Evolutionary conservation across 1,140 invertebrate species (phyloP), one percentile per base, ranked within the genome.

Genomic region (Eurosta solidaginis): DNA sequence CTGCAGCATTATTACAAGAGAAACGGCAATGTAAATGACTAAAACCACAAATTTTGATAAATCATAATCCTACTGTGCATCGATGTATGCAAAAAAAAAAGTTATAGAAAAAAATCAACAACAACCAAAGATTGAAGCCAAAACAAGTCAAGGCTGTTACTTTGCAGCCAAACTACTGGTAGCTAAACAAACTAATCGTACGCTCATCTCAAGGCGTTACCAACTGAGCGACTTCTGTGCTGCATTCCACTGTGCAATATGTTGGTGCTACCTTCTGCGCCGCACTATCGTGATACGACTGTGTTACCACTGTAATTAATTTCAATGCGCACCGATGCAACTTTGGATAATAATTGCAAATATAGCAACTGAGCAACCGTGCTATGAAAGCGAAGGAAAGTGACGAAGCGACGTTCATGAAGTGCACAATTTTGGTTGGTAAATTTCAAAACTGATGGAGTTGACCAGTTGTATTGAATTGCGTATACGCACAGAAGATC

Each of bases 31-130:
- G 54, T 59, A 68, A 68, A 68, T 68, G 59, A 33, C 74, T 29
- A 20, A 45, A 50, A 75, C 42, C 29, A 50, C 74, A 77, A 77
- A 52, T 36, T 25, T 42, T 77, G 75, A 77, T 77, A 77, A 77
- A 54, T 77, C 75, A 77, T 52, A 54, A 77, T 36, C 75, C 47
- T 27, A 54, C 2, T 47, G 75, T 1, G 27, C 45, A 54, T 50
- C 75, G 49, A 50, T 77, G 47, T 36, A 12, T 45, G 33, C 49
- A 14, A 52, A 45, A 54, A 77, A 45, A 54, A 42, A 17, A 40
- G n/a, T 47, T 20, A 27, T 6, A 29, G 20, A 40, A 20, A 42
- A 12, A 25, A 47, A 17, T 33, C 10, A 59, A 36, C 33, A 68
- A 68, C 59, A 40, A 68, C 59, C 20, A 4, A n/a, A n/a, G n/a